Base-by-base conservation (phyloP, 1,140 invertebrate genomes). In the Drosophila watanabei region DNA sequence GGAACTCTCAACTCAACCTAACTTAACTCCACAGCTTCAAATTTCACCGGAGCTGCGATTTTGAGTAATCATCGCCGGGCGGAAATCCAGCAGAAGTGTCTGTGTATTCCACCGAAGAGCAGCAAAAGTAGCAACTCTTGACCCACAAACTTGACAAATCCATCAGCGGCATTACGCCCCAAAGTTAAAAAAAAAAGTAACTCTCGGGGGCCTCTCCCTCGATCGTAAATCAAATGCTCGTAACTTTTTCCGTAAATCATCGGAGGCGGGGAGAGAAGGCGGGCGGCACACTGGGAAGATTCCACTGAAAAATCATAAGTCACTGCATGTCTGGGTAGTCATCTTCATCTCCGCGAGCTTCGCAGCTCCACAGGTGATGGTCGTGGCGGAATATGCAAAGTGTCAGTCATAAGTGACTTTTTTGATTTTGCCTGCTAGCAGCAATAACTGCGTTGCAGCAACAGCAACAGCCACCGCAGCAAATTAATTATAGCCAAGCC, bases 391-490 rank as follows among this genome's bases (percentile, higher is more conserved):
- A 75, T 82, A 89, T 89, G 86, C 86, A 89, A 89, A 89, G 86
- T 90, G 86, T 89, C 86, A 89, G 86, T 89, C 86, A 89, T 85
- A 90, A 89, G 86, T 86, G 86, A 90, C 86, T 90, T 73, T 89
- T 89, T 89, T 80, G 86, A 90, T 89, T 89, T 89, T 89, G 78
- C 73, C 85, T 89, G 85, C 80, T 69, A 73, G 68, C 72, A 82
- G 57, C 82, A 80, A 66, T 77, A 75, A 59, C 82, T 71, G 41
- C 71, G 45, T 32, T 60, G 70, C 58, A 51, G 10, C 72, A 63
- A n/a, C n/a, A n/a, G n/a, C n/a, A n/a, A 70, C 63, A 65, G 56
- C 83, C 77, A 69, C 77, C 82, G 65, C 84, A 59, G 72, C 73
- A 85, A 89, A 89, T 89, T 89, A 89, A 89, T 89, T 89, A 89